Evolutionary conservation across 2,113 vertebrate genomes (phyloP), one percentile per base, ranked within the genome.

Genomic region (Saccopteryx leptura): DNA sequence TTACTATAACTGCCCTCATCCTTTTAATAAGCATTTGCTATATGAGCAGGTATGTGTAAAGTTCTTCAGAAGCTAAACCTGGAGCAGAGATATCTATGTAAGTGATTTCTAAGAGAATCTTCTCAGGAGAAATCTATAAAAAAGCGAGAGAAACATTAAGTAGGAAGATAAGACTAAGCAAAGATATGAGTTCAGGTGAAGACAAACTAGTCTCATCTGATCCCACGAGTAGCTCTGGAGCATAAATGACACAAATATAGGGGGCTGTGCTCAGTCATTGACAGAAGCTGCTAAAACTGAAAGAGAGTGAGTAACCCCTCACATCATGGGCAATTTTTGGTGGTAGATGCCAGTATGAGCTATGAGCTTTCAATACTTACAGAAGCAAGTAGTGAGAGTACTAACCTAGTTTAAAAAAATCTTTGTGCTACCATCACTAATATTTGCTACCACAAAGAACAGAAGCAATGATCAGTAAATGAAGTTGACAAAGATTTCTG

Each of bases 241-340:
- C 3, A 66, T 54, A 52, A 76, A 46, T 10, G 4, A 2, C 10
- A 33, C 12, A 69, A 11, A 33, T n/a, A 23, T n/a, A 58, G 19
- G 54, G 4, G 28, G 13, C 61, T 56, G 88, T 48, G 4, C 18
- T 84, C 1, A 65, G 2, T 26, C 19, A 33, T 11, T 90, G 63
- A 82, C 15, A 56, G 23, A 85, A 50, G 8, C 28, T 48, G 3
- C 19, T 71, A 19, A 75, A 9, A 56, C 2, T 65, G 6, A 79
- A 0, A 7, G 1, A 76, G 0, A 52, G 3, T 26, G 0, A 4
- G 12, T 31, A 12, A 12, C 0, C 56, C 18, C 8, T 11, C 5
- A 3, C 1, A 9, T 10, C 19, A 48, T 9, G 6, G 7, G 4
- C 15, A 69, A 48, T 50, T 28, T 9, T 72, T 61, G 7, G 21